Evolutionary conservation across 2,888 invertebrate genomes (phyloP).

Genomic region (Tanypteryx hageni): DNA sequence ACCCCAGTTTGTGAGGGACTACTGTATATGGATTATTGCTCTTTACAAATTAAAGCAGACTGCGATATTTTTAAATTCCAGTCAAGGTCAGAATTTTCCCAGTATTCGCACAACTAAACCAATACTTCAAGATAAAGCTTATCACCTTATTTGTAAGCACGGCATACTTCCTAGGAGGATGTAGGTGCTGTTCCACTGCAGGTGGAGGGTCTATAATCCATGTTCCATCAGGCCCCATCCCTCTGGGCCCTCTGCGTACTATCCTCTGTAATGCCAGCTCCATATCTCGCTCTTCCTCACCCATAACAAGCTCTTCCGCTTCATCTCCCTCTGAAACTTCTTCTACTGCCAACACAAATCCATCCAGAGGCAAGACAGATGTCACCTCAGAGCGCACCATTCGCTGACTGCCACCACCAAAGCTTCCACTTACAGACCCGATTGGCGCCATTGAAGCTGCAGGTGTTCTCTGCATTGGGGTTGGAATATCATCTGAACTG

Average conservation of each 20-base stretch:
- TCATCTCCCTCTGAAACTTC: slow-evolving; percentile 79
- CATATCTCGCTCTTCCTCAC: slow-evolving; percentile 33
- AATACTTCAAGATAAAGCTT: slow-evolving; percentile 31
- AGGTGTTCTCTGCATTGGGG: slow-evolving; percentile 13
- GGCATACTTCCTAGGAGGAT: slow-evolving; percentile 86
- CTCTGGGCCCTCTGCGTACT: slow-evolving; percentile 15
- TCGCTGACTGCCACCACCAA: not conserved
- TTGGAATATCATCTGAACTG: slow-evolving; percentile 78
- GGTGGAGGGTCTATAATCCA: slow-evolving; percentile 79
- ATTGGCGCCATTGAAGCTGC: slow-evolving; percentile 7
- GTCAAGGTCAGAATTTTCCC: not conserved
- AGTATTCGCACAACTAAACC: not conserved
- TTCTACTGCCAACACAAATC: slow-evolving; percentile 91
- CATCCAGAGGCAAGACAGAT: slow-evolving; percentile 87
- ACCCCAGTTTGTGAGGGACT: too few species aligned
- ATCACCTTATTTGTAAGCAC: slow-evolving; percentile 89
- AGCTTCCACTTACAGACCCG: not conserved
- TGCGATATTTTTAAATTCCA: not conserved
- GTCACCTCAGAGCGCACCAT: slow-evolving; percentile 82
- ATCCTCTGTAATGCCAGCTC: slow-evolving; percentile 38
- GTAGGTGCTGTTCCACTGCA: slow-evolving; percentile 84
- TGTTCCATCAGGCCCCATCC: slow-evolving; percentile 43
- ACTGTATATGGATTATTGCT: not conserved
- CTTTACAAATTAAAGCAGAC: not conserved
- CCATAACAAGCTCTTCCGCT: not conserved